Conservation (phyloP, 2,797 vertebrate genomes). For the Rhinoraja longicauda region DNA sequence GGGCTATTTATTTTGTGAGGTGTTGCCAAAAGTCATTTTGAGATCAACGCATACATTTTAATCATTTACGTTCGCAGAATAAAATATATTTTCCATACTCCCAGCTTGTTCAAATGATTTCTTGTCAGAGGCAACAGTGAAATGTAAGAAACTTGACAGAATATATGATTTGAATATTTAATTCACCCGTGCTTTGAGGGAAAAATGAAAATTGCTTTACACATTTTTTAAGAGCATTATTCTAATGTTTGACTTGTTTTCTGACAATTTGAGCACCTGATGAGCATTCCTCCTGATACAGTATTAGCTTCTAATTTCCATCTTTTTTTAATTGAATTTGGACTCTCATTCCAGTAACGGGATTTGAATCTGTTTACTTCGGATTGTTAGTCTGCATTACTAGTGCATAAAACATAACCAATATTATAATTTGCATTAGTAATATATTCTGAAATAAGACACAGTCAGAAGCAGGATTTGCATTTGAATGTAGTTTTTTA, state of each 20-base stretch:
- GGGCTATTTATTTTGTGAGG: slow-evolving; percentile 4
- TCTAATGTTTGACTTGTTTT: not conserved
- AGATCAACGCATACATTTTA: slow-evolving; percentile 28
- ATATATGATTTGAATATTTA: slow-evolving; percentile 32
- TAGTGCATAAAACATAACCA: not conserved
- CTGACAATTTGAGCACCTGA: not conserved
- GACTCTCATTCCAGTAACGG: not conserved
- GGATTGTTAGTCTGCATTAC: not conserved
- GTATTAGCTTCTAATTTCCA: not conserved
- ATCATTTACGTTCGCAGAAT: slow-evolving; percentile 26
- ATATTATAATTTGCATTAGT: not conserved
- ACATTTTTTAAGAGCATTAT: not conserved
- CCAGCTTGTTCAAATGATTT: not conserved
- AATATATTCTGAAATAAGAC: not conserved
- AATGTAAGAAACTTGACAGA: not conserved
- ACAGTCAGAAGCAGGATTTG: not conserved
- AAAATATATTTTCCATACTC: slow-evolving; percentile 1
- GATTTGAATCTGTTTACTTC: not conserved
- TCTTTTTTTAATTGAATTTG: not conserved
- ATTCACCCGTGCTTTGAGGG: not conserved
- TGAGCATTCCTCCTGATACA: not conserved
- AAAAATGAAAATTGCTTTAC: not conserved
- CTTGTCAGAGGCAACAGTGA: slow-evolving; percentile 12
- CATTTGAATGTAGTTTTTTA: not conserved
- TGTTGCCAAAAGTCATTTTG: slow-evolving; percentile 33